Conservation (phyloP, 2,888 invertebrate species). For the Lasius platythorax region DNA sequence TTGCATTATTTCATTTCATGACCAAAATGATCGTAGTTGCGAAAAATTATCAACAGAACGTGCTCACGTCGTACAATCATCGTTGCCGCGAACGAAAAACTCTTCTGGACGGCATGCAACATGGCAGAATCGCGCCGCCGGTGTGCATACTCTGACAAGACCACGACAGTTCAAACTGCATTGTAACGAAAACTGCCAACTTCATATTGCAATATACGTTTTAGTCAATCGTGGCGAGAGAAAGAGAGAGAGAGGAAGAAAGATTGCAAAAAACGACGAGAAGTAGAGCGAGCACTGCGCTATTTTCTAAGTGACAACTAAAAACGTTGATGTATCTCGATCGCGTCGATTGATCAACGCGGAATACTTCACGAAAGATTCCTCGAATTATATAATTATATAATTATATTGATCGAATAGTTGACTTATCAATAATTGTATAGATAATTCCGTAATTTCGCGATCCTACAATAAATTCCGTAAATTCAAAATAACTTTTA, state of each 20-base stretch:
- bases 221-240: slow-evolving; percentile 80
- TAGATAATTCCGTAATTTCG: slow-evolving; percentile 44
- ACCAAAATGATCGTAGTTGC: slow-evolving; percentile 5
- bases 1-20: background rate
- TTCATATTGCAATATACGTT: slow-evolving; percentile 82
- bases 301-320: slow-evolving; percentile 37
- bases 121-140: slow-evolving; percentile 24
- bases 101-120: slow-evolving; percentile 31
- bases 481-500: slow-evolving; percentile 52
- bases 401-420: background rate
- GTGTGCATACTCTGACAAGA: slow-evolving; percentile 61
- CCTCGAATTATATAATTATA: background rate
- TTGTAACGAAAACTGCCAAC: slow-evolving; percentile 84
- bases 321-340: slow-evolving; percentile 49
- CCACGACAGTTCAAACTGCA: slow-evolving; percentile 80
- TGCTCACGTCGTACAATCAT: slow-evolving; percentile 30
- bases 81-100: slow-evolving; percentile 16
- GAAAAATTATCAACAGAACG: background rate
- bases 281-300: slow-evolving; percentile 1
- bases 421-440: slow-evolving; percentile 8
- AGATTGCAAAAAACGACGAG: slow-evolving; percentile 23
- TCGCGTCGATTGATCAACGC: slow-evolving; percentile 62
- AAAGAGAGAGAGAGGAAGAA: background rate
- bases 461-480: slow-evolving; percentile 44
- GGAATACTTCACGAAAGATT: slow-evolving; percentile 59